Conservation (phyloP, 2,888 invertebrate species). For the Pyrocoelia pectoralis region DNA sequence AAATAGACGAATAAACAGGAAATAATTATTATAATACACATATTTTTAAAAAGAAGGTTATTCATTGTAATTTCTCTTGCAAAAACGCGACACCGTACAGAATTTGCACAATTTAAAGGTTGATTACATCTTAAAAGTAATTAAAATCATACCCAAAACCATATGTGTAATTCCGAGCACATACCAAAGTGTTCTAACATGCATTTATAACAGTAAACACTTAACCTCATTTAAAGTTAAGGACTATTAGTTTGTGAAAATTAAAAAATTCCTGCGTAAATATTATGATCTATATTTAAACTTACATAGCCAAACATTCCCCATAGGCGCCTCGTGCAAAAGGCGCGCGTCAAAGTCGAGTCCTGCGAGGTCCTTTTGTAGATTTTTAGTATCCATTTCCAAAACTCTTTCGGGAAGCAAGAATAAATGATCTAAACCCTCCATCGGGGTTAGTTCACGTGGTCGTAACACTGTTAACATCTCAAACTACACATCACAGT, state of each 20-base stretch:
- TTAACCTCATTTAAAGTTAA: slow-evolving; percentile 16
- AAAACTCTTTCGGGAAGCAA: slow-evolving; percentile 64
- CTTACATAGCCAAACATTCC: slow-evolving; percentile 69
- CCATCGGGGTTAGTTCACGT: slow-evolving; percentile 57
- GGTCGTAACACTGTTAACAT: slow-evolving; percentile 43
- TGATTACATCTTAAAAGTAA: slow-evolving; percentile 4
- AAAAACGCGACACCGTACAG: not conserved
- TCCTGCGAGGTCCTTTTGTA: slow-evolving; percentile 64
- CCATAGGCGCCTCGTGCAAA: slow-evolving; percentile 64
- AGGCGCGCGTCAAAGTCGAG: slow-evolving; percentile 64
- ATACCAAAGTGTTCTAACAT: slow-evolving; percentile 28
- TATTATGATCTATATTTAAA: slow-evolving; percentile 37
- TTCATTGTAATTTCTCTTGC: not conserved
- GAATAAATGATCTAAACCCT: slow-evolving; percentile 65
- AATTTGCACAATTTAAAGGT: slow-evolving; percentile 14
- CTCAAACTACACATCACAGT: slow-evolving; percentile 18
- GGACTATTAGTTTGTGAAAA: slow-evolving; percentile 8
- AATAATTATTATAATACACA: not conserved
- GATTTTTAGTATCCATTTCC: slow-evolving; percentile 63
- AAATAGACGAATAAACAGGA: not conserved
- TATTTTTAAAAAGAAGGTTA: not conserved
- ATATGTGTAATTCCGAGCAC: slow-evolving; percentile 15
- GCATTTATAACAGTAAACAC: slow-evolving; percentile 19
- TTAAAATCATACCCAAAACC: slow-evolving; percentile 5
- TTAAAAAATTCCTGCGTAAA: slow-evolving; percentile 16